Conservation (phyloP, 2,113 vertebrate species). For the Ailuropoda melanoleuca region DNA sequence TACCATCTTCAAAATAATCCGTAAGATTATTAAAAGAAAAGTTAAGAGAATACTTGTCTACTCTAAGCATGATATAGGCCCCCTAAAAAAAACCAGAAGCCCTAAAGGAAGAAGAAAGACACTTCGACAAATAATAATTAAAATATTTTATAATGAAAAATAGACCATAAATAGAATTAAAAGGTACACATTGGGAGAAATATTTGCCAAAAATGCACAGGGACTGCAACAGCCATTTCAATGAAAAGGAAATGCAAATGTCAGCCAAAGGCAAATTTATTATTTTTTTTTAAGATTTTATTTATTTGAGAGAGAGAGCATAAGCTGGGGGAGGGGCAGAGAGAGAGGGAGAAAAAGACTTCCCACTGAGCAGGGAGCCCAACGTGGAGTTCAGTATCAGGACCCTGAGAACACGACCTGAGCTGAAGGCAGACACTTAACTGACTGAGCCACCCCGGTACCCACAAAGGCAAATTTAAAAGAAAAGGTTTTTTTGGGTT, state of each 20-base stretch:
- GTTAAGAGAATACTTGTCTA: background rate
- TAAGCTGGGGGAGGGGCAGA: too few relatives aligned
- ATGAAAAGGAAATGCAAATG: background rate
- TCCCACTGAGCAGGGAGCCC: too few relatives aligned
- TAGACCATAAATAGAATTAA: background rate
- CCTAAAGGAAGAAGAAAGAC: background rate
- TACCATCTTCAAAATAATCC: conserved; percentile 9
- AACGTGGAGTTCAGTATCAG: too few relatives aligned
- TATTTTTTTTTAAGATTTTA: background rate
- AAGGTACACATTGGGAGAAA: background rate
- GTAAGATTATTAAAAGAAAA: background rate
- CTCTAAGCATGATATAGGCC: background rate
- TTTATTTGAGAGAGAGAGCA: too few relatives aligned
- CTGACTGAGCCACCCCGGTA: too few relatives aligned
- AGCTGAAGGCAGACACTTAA: too few relatives aligned
- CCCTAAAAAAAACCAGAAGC: background rate
- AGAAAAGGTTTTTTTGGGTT: background rate
- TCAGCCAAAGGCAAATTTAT: background rate
- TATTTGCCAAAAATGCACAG: background rate
- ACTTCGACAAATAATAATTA: background rate
- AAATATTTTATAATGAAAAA: background rate
- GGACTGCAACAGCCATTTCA: background rate
- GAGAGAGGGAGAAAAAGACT: too few relatives aligned
- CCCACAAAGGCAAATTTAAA: background rate
- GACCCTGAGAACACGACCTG: too few relatives aligned